These are phyloP conservation scores for Clitarchus hookeri DNA, from an alignment of 2,888 invertebrate species.

Conservation along the genomic window DNA sequence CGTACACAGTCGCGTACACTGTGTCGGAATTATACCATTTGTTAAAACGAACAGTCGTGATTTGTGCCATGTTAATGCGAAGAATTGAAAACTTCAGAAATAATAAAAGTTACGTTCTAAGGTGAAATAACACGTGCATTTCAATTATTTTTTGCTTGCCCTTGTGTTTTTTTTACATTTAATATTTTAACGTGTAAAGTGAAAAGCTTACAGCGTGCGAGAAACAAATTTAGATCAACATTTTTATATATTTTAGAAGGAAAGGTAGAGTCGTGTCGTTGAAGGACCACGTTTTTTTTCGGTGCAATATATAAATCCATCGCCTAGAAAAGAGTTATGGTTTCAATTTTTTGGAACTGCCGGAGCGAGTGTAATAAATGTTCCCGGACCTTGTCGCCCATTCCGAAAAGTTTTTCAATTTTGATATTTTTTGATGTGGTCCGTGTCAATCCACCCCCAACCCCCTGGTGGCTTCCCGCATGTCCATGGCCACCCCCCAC, in stretches of 20 bases:
- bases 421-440: conserved; percentile 2
- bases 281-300: neutral
- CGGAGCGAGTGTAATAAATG: neutral
- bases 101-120: too few species aligned
- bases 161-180: too few species aligned
- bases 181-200: too few species aligned
- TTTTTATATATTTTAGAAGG: neutral
- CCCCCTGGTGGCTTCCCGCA: neutral
- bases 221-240: neutral
- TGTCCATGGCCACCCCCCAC: neutral
- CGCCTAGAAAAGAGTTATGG: neutral
- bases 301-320: conserved; percentile 14
- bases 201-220: neutral
- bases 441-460: neutral
- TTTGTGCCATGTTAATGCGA: too few species aligned
- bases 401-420: conserved; percentile 11
- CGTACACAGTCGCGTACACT: too few species aligned
- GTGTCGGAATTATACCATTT: too few species aligned
- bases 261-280: too few species aligned
- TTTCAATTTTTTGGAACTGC: conserved; percentile 14
- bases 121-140: too few species aligned
- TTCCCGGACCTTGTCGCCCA: neutral
- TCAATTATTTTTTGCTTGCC: too few species aligned
- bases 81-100: too few species aligned
- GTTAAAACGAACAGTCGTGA: too few species aligned